A percentile compares a stretch with the other conserved stretches of the same genome.
phyloP scores from a whole-genome alignment of 2,113 vertebrate genomes.

The Echinops telfairi region DNA sequence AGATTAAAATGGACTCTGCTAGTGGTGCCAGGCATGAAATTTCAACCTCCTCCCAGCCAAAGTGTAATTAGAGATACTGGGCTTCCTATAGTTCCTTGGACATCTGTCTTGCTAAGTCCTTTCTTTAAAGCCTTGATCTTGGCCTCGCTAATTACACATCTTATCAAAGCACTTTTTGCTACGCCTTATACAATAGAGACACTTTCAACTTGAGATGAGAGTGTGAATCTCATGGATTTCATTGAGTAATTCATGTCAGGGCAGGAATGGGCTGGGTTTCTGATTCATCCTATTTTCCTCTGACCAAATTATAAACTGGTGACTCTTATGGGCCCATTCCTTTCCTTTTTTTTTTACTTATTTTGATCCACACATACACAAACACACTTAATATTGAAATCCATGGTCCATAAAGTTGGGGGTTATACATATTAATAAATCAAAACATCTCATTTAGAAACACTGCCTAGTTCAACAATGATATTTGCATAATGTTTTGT shows the following conservation, averaged over 20 bases:
- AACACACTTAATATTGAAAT: background rate
- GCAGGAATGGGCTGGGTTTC: background rate
- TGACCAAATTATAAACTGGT: background rate
- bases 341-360: background rate
- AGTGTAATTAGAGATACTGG: constrained; percentile 67
- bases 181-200: constrained; percentile 63
- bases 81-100: constrained; percentile 65
- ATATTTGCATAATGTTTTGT: background rate
- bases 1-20: background rate
- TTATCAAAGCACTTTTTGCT: constrained; percentile 70
- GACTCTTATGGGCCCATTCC: background rate
- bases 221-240: constrained; percentile 38
- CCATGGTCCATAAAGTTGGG: background rate
- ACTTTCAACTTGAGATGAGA: constrained; percentile 47
- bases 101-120: constrained; percentile 72
- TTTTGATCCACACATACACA: background rate
- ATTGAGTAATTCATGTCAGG: constrained; percentile 9
- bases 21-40: constrained; percentile 6
- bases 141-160: constrained; percentile 72
- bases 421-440: background rate
- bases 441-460: constrained; percentile 21
- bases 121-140: constrained; percentile 73
- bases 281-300: background rate
- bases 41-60: constrained; percentile 56
- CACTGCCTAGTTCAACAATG: background rate